These are phyloP conservation scores for Patella pellucida DNA, from an alignment of 2,888 invertebrate species.

Conservation along the genomic window DNA sequence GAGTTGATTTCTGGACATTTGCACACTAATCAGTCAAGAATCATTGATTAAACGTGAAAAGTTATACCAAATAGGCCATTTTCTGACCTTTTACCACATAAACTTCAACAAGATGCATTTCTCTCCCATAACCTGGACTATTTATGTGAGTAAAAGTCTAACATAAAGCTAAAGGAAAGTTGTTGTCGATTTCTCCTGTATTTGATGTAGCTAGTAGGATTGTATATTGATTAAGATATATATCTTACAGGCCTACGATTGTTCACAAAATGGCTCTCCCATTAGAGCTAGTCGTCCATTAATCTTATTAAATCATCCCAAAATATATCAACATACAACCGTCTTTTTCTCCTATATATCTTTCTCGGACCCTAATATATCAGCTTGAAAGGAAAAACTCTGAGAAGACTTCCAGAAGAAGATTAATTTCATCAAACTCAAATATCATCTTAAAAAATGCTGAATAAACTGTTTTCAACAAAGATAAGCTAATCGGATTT, in stretches of 20 bases:
- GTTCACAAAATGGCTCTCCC: slow-evolving; percentile 7
- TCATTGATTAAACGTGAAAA: not conserved
- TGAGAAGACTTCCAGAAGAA: too few species aligned
- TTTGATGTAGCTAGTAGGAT: not conserved
- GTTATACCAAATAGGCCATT: slow-evolving; percentile 1
- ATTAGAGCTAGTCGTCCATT: not conserved
- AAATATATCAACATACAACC: not conserved
- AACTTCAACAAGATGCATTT: not conserved
- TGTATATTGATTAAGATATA: slow-evolving; percentile 10
- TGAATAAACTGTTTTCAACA: too few species aligned
- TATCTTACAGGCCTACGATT: slow-evolving; percentile 2
- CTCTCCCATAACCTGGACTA: not conserved
- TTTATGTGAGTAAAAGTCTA: too few species aligned
- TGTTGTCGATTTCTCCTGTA: not conserved
- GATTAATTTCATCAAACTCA: too few species aligned
- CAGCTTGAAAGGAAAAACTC: too few species aligned
- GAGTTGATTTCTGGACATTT: too few species aligned
- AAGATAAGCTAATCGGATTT: too few species aligned
- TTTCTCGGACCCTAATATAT: not conserved
- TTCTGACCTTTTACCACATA: not conserved
- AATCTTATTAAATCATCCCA: slow-evolving; percentile 3
- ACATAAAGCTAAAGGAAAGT: not conserved
- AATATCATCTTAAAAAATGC: too few species aligned
- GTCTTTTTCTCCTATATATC: not conserved
- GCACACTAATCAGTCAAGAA: too few species aligned